Evolutionary conservation across 2,888 invertebrate species (phyloP), one percentile per base, ranked within the genome.

Genomic region (Brachyptera risi): DNA sequence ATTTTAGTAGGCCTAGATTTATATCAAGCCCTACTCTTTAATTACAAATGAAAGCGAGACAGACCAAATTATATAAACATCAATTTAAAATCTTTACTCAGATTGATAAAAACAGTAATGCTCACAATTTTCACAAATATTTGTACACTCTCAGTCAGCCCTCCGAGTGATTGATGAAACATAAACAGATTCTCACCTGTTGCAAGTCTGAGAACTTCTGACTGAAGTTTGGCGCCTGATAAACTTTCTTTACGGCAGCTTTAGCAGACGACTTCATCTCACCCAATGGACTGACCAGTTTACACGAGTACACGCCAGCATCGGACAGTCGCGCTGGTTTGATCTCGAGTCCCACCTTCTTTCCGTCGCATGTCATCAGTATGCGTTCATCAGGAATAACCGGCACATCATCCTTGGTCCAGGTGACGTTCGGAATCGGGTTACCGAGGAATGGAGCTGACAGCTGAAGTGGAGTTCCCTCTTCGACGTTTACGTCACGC

Each of bases 361-460:
- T 87, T 0, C 93, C 93, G 72, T 93, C 92, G 70, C 92, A 92
- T 1, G 87, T 87, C 68, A 89, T 81, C 65, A 85, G 76, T n/a
- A 87, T 71, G 57, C 86, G 81, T 59, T 90, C 88, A 56, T 80
- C 83, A 3, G 88, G 82, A 58, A 75, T 70, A 4, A 92, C 68
- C 0, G 86, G 83, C 56, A 77, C 74, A 1, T 87, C 90, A 72
- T 92, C 87, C 73, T 90, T 91, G 44, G 82, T 85, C 92, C 92
- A 92, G 58, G 80, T 76, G 9, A 90, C 86, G 50, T 87, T 86
- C 0, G 93, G 93, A 62, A 90, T 80, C 0, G 93, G 93, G 79
- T 93, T 93, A 31, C 90, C 92, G 35, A 82, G 79, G 71, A 89
- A 86, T 17, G 87, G 85, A 56, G 86, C 89, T 15, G 84, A 81